Base-by-base conservation (phyloP, 2,797 vertebrate species). In the Galagoides demidoff region DNA sequence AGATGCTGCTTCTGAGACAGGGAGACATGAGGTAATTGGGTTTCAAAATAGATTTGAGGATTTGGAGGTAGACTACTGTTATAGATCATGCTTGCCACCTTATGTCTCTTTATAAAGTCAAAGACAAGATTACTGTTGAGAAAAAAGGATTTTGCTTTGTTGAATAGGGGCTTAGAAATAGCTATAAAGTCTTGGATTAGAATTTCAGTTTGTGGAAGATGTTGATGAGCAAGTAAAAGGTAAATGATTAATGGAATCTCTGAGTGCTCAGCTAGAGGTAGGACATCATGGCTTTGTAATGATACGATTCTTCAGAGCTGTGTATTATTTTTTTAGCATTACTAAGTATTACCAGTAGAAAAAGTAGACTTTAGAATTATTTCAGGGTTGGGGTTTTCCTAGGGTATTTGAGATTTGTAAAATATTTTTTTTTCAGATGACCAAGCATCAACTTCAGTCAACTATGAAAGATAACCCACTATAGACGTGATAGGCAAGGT, bases 341-440 rank as follows among this genome's bases (percentile, higher is more conserved):
- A 57, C 13, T 84, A 74, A 52, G 49, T 45, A 59, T 71, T 88
- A 52, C 13, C 84, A 52, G 3, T 45, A 20, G 34, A 57, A 19
- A 86, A 82, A 27, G 31, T 27, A 88, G 71, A 31, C n/a, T n/a
- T n/a, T 86, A 37, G 20, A 68, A 68, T 94, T 71, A 94, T 43
- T 87, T 31, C 5, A 59, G 4, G 77, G 34, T 86, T 97, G 37
- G 39, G 0, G 31, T 94, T 92, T 90, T 90, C 52, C 59, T 73
- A 74, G n/a, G 57, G 4, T 71, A 37, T 13, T n/a, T 34, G 13
- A 43, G 29, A 5, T 49, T 76, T 63, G 37, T 49, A 5, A 77
- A 81, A 71, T 78, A 76, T 71, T 79, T 89, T 71, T 77, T 89
- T 45, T 89, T 45, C 14, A 93, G 85, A 61, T 74, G 20, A 64